Evolutionary conservation across 2,797 vertebrate species (phyloP).

Genomic region (Typhlichthys subterraneus): DNA sequence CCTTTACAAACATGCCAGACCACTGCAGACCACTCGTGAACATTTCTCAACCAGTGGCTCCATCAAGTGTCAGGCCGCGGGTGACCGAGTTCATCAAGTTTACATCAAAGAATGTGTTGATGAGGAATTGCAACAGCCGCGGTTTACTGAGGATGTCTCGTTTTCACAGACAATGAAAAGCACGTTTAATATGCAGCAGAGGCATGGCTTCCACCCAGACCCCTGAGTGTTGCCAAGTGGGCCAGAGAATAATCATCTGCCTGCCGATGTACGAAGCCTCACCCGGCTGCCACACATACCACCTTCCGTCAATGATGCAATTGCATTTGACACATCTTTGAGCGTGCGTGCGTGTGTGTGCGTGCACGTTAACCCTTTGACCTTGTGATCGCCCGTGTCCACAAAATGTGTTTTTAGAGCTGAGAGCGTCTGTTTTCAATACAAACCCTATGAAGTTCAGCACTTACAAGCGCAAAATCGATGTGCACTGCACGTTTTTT

Average conservation of each 20-base stretch:
- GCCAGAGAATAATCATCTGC: neutral
- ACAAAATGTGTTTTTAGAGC: too few relatives aligned
- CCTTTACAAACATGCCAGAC: too few relatives aligned
- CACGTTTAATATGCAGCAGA: conserved; percentile 8
- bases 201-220: conserved; percentile 5
- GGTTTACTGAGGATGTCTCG: neutral
- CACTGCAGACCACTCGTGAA: too few relatives aligned
- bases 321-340: neutral
- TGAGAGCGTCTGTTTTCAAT: too few relatives aligned
- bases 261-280: neutral
- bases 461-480: too few relatives aligned
- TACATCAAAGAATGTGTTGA: neutral
- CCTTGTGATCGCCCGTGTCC: too few relatives aligned
- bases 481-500: too few relatives aligned
- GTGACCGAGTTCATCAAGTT: neutral
- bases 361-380: too few relatives aligned
- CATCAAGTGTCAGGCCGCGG: neutral
- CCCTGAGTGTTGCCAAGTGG: conserved; percentile 8
- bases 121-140: conserved; percentile 2
- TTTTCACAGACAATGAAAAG: conserved; percentile 4
- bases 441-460: too few relatives aligned
- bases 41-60: neutral
- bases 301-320: neutral
- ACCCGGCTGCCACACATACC: conserved; percentile 20
- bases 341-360: neutral